Conservation (phyloP, 1,140 invertebrate species). For the Teleopsis dalmanni region DNA sequence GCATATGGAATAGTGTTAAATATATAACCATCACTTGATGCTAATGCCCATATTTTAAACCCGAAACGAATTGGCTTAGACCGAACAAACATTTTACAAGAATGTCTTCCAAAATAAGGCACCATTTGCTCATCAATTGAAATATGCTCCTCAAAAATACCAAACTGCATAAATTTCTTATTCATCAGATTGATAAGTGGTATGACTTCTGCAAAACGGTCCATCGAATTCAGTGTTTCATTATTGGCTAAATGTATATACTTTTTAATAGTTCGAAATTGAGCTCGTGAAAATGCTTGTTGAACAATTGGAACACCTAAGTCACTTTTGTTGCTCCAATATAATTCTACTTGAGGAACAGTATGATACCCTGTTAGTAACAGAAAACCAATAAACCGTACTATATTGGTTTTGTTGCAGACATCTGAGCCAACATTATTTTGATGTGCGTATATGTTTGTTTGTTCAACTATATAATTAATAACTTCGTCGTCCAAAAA, state of each 20-base stretch:
- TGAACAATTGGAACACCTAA: too few relatives aligned
- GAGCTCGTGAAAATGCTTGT: too few relatives aligned
- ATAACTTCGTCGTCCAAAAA: too few relatives aligned
- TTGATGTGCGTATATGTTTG: too few relatives aligned
- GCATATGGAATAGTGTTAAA: conserved; percentile 6
- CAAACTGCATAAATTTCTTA: conserved; percentile 40
- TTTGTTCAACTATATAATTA: too few relatives aligned
- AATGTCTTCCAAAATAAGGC: conserved; percentile 47
- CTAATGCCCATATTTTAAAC: conserved; percentile 23
- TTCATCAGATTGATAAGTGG: conserved; percentile 18
- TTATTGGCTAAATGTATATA: conserved; percentile 19
- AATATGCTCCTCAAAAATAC: conserved; percentile 37
- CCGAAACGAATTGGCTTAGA: conserved; percentile 46
- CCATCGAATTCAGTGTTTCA: conserved; percentile 21
- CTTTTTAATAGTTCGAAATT: too few relatives aligned
- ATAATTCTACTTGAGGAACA: too few relatives aligned
- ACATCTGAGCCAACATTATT: too few relatives aligned
- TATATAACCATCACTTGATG: neutral
- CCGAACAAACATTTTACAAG: conserved; percentile 45
- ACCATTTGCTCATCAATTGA: conserved; percentile 49
- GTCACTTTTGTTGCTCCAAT: too few relatives aligned
- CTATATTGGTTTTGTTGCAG: too few relatives aligned
- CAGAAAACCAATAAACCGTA: too few relatives aligned
- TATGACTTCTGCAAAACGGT: conserved; percentile 34
- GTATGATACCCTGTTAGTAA: too few relatives aligned